Evolutionary conservation across 35 echinoderm and acorn worm genomes (phyloP), one percentile per base, ranked within the genome.

Genomic region (Holothuria glaberrima): DNA sequence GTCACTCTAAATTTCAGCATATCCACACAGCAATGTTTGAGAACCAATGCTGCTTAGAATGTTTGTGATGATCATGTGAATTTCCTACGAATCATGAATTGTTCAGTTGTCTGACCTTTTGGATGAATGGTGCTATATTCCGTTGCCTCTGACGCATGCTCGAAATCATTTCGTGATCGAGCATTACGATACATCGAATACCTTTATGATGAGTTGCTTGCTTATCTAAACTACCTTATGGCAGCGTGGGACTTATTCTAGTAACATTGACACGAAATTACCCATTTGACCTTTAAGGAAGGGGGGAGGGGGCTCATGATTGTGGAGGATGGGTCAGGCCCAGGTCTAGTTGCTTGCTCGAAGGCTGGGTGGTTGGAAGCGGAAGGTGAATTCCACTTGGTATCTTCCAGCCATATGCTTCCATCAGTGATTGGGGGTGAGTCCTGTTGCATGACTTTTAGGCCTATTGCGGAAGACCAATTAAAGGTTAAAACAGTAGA

Each of bases 311-410:
- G 68, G 30, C 68, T 71, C 27, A 71, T 31, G 30, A 26, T 71
- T 71, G 68, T 31, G 68, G 68, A 71, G 68, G 68, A 31, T n/a
- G n/a, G n/a, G n/a, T 71, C 68, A 24, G 68, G 68, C 30, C 68
- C 68, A 71, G 68, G 30, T 71, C 30, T 31, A 71, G 68, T 71
- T 31, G 68, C 68, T 71, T 71, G 68, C 68, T 71, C 68, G 68
- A 71, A 71, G 68, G 68, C 13, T 71, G 68, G 68, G 68, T 71
- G 68, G 26, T 71, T 71, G 68, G 68, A 71, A 71, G 68, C 68
- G 68, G 68, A 71, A 71, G 68, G 12, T 71, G 68, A 71, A 71
- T 71, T 21, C 68, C 12, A 12, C 13, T 71, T 71, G 14, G 68
- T 71, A 71, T 71, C 68, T 71, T 71, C 68, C 68, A 31, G 68